Evolutionary conservation across 35 echinoderm and acorn worm genomes (phyloP).

Genomic region (Diadema setosum): DNA sequence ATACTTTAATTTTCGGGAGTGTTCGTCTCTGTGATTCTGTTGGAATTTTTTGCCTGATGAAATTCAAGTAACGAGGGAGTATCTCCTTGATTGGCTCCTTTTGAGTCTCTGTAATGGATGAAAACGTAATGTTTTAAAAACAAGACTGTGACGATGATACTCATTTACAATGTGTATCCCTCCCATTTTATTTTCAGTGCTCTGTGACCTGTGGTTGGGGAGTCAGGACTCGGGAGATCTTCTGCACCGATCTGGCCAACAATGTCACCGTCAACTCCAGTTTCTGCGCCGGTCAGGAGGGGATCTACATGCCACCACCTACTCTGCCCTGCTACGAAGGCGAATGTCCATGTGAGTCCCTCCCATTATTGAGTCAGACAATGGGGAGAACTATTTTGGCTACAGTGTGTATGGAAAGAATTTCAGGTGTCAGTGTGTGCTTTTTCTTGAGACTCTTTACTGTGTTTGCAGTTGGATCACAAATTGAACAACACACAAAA

Average conservation of each 20-base stretch:
- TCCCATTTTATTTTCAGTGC: constrained; percentile 32
- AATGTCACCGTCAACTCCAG: neutral
- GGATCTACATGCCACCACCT: neutral
- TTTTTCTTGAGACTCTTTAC: no score
- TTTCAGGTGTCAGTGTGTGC: neutral
- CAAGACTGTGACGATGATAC: no score
- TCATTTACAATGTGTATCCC: no score
- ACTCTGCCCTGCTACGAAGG: neutral
- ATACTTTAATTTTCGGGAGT: no score
- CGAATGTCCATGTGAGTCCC: neutral
- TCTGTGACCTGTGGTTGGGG: constrained; percentile 60
- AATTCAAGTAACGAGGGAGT: no score
- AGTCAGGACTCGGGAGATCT: constrained; percentile 10
- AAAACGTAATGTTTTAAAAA: no score
- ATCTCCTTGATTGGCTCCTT: no score
- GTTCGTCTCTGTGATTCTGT: no score
- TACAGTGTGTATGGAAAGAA: neutral
- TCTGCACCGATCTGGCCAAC: neutral
- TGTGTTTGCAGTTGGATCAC: no score
- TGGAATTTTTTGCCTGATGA: no score
- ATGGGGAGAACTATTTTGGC: neutral
- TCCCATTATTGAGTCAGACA: neutral
- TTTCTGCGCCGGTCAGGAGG: neutral
- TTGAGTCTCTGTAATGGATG: no score
- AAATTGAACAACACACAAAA: no score